phyloP scores from a whole-genome alignment of 2,797 vertebrate species.

The Sebastolobus altivelis region DNA sequence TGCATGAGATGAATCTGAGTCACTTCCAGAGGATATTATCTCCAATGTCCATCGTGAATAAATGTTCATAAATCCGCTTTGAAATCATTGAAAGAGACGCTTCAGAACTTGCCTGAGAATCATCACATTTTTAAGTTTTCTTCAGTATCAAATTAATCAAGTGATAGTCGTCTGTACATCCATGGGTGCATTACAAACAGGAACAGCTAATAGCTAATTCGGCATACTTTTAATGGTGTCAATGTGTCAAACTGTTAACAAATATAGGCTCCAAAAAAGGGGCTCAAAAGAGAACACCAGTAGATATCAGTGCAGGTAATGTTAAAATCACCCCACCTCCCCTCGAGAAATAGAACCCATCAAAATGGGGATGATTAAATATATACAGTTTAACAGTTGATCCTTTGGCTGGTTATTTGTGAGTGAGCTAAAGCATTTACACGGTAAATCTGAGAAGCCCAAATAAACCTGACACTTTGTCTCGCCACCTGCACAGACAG shows the following conservation, averaged over 20 bases:
- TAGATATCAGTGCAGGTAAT: background rate
- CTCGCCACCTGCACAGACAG: background rate
- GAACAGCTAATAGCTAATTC: background rate
- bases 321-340: background rate
- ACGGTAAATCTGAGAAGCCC: slow-evolving; percentile 42
- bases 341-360: background rate
- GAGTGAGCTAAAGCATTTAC: slow-evolving; percentile 22
- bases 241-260: background rate
- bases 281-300: background rate
- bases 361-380: background rate
- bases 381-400: background rate
- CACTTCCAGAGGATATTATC: background rate
- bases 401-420: background rate
- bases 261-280: background rate
- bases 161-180: background rate
- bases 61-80: background rate
- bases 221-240: background rate
- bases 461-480: slow-evolving; percentile 55
- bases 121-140: background rate
- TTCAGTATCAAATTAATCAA: background rate
- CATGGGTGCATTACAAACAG: background rate
- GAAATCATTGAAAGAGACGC: background rate
- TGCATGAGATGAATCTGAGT: background rate
- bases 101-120: background rate
- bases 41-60: background rate